Evolutionary conservation across 1,140 invertebrate species (phyloP).

Genomic region (Habropoda laboriosa): DNA sequence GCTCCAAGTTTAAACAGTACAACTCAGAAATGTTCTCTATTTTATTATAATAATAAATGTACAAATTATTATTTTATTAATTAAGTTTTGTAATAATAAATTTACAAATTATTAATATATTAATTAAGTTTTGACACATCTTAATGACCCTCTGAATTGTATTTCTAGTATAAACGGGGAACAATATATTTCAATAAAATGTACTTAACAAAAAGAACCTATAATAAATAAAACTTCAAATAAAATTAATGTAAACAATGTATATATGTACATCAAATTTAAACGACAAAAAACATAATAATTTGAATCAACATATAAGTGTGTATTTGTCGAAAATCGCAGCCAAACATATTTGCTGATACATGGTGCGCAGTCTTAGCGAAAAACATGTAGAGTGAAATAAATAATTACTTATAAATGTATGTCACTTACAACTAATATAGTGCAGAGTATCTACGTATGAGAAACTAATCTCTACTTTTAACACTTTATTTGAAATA

Average conservation of each 20-base stretch:
- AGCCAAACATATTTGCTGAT: not conserved
- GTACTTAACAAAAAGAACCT: constrained; percentile 55
- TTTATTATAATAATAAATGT: not conserved
- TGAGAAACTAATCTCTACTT: constrained; percentile 68
- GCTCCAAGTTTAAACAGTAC: not conserved
- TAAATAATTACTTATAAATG: constrained; percentile 39
- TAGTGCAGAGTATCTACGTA: constrained; percentile 66
- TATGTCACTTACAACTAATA: constrained; percentile 65
- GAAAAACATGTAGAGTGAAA: constrained; percentile 37
- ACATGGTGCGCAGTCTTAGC: not conserved
- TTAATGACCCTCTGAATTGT: not conserved
- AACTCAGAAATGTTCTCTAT: not conserved
- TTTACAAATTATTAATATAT: not conserved
- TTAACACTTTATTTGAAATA: constrained; percentile 64
- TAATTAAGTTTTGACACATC: not conserved
- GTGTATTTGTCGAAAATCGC: not conserved
- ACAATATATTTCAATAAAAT: not conserved
- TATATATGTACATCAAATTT: too few species aligned
- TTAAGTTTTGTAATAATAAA: not conserved
- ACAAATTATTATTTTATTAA: not conserved
- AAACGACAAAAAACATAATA: not conserved
- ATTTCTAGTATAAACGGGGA: not conserved
- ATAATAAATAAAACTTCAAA: constrained; percentile 67
- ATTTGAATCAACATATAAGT: constrained; percentile 11
- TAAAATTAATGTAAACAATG: constrained; percentile 35